Conservation (phyloP, 1,140 invertebrate genomes). For the Temnothorax curvispinosus region DNA sequence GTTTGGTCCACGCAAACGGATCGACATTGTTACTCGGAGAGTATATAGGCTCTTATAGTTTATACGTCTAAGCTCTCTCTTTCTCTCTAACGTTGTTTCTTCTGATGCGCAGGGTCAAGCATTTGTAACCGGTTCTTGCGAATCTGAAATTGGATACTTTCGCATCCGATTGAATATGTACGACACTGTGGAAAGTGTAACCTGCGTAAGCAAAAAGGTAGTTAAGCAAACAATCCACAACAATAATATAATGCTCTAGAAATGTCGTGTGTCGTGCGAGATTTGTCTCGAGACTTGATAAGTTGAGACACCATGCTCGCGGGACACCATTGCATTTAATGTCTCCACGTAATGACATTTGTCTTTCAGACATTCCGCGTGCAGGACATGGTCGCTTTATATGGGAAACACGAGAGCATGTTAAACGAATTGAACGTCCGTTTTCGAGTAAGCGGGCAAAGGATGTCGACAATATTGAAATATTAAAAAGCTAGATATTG, state of each 20-base stretch:
- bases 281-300: too few relatives aligned
- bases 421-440: slow-evolving; percentile 87
- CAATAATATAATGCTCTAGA: too few relatives aligned
- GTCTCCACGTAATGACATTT: neutral
- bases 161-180: slow-evolving; percentile 86
- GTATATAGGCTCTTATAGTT: neutral
- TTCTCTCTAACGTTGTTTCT: neutral
- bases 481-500: neutral
- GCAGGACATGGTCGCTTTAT: slow-evolving; percentile 86
- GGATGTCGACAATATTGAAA: neutral
- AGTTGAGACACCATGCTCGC: too few relatives aligned
- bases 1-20: too few relatives aligned
- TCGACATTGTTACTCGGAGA: neutral
- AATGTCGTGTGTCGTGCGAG: too few relatives aligned
- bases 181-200: slow-evolving; percentile 86
- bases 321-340: too few relatives aligned
- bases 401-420: slow-evolving; percentile 88
- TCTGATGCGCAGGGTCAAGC: slow-evolving; percentile 78
- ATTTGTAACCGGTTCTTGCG: slow-evolving; percentile 83
- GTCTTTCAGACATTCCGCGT: slow-evolving; percentile 84
- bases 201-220: slow-evolving; percentile 87
- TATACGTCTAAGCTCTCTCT: neutral
- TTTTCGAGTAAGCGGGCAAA: slow-evolving; percentile 83
- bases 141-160: slow-evolving; percentile 86
- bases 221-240: neutral